These are phyloP conservation scores for Trichoplusia ni DNA, from an alignment of 1,140 invertebrate species.

Conservation along the genomic window DNA sequence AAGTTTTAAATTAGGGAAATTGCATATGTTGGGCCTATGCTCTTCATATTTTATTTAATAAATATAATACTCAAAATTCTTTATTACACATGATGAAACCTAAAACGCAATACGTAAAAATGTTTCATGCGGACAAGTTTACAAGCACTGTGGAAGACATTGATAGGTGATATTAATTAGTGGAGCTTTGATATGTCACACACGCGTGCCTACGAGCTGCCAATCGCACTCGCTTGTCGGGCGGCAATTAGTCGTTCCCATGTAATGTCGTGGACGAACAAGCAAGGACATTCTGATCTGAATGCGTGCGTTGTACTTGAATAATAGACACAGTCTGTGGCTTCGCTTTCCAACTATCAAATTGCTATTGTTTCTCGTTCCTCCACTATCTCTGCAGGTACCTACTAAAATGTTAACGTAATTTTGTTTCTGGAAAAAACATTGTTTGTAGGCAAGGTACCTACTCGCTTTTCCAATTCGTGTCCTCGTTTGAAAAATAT, in stretches of 20 bases:
- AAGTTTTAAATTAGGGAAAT: too few relatives aligned
- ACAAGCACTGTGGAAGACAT: neutral
- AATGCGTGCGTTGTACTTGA: constrained; percentile 4
- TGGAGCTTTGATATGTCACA: constrained; percentile 51
- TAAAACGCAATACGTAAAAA: neutral
- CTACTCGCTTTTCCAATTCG: neutral
- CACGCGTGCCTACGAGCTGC: constrained; percentile 43
- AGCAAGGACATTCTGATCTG: neutral
- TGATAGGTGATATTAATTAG: constrained; percentile 54
- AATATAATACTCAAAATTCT: neutral
- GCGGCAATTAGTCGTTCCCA: constrained; percentile 53
- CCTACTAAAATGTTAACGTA: too few relatives aligned
- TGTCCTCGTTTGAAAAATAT: neutral
- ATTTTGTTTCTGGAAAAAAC: too few relatives aligned
- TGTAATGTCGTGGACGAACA: constrained; percentile 8
- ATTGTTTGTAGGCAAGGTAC: too few relatives aligned
- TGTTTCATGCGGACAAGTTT: neutral
- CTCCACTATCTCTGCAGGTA: too few relatives aligned
- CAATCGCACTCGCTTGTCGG: constrained; percentile 51
- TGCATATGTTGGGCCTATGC: too few relatives aligned
- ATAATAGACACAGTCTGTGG: neutral
- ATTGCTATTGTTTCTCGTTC: too few relatives aligned
- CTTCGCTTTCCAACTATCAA: too few relatives aligned
- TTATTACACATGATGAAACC: neutral
- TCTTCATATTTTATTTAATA: too few relatives aligned